These are phyloP conservation scores for Recurvirostra avosetta DNA, from an alignment of 2,113 vertebrate genomes.

Conservation along the genomic window DNA sequence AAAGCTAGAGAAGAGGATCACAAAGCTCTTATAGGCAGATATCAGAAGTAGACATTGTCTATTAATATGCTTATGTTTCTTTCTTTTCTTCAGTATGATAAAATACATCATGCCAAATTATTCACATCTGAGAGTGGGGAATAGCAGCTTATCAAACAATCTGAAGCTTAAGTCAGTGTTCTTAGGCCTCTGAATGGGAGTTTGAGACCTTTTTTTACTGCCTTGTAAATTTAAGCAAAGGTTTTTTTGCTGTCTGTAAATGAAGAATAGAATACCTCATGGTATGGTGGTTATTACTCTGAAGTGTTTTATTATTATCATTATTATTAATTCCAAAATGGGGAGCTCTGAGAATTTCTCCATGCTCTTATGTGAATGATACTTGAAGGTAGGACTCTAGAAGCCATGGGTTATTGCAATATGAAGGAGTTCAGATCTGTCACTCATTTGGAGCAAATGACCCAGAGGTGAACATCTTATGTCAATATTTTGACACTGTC, in stretches of 20 bases:
- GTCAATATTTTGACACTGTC: not conserved
- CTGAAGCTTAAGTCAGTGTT: not conserved
- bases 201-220: not conserved
- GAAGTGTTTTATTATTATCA: not conserved
- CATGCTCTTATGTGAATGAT: not conserved
- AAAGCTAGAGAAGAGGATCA: not conserved
- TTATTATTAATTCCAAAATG: not conserved
- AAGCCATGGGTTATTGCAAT: not conserved
- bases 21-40: not conserved
- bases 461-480: not conserved
- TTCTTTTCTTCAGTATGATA: not conserved
- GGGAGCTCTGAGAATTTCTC: not conserved
- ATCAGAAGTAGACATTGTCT: not conserved
- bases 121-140: accelerated
- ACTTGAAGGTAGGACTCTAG: not conserved
- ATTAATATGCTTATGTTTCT: not conserved
- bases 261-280: not conserved
- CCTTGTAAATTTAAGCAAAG: not conserved
- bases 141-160: not conserved
- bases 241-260: not conserved
- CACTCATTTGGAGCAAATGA: not conserved
- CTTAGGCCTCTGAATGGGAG: not conserved
- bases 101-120: not conserved
- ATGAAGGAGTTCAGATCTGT: not conserved
- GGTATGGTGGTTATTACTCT: not conserved